phyloP scores from a whole-genome alignment of 1,140 invertebrate genomes.

The Panagrolaimus sp. region DNA sequence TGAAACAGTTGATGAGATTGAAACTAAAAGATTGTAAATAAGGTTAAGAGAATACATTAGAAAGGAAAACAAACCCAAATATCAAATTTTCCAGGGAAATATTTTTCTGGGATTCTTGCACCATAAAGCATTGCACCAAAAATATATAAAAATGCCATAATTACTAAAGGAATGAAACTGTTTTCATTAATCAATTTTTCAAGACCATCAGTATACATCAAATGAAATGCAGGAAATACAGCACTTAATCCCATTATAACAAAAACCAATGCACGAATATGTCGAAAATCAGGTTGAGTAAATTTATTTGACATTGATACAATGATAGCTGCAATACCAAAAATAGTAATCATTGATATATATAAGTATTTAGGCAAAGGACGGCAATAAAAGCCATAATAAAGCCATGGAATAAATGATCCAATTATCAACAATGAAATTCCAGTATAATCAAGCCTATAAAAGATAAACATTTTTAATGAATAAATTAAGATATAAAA shows the following conservation, averaged over 20 bases:
- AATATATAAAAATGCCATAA: constrained; percentile 94
- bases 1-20: constrained; percentile 99
- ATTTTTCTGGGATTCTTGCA: constrained; percentile 85
- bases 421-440: constrained; percentile 96
- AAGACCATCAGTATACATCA: constrained; percentile 63
- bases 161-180: constrained; percentile 84
- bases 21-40: constrained; percentile 65
- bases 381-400: constrained; percentile 95
- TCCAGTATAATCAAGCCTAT: constrained; percentile 90
- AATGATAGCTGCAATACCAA: constrained; percentile 85
- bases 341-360: constrained; percentile 69
- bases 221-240: constrained; percentile 63
- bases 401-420: constrained; percentile 97
- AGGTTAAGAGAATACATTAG: background rate
- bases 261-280: constrained; percentile 70
- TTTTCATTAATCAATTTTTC: constrained; percentile 65
- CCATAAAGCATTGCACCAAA: constrained; percentile 89
- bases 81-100: constrained; percentile 98
- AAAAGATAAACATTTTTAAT: constrained; percentile 44
- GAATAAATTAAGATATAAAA: too few species aligned
- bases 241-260: constrained; percentile 50
- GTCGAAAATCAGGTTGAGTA: constrained; percentile 80
- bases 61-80: constrained; percentile 73
- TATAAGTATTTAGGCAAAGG: constrained; percentile 60
- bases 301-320: constrained; percentile 97